Evolutionary conservation across 2,113 vertebrate species (phyloP).

Genomic region (Cynopterus brachyotis): DNA sequence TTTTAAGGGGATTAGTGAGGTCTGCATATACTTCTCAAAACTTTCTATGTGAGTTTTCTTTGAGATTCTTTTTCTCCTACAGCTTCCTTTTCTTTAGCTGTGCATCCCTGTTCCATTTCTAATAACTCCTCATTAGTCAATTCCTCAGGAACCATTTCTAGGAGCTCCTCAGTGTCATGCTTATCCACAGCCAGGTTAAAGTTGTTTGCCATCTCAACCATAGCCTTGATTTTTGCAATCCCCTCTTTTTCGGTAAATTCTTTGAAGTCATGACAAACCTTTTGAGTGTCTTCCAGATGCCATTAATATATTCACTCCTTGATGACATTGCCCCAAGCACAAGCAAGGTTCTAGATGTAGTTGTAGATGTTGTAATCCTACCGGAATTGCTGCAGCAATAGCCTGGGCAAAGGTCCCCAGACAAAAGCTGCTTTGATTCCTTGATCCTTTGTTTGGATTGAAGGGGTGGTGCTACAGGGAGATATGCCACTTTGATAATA

Average conservation of each 20-base stretch:
- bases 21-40: neutral
- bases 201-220: neutral
- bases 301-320: neutral
- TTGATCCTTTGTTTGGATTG: neutral
- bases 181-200: neutral
- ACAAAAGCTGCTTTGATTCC: neutral
- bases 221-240: neutral
- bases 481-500: neutral
- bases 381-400: neutral
- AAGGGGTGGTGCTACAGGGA: neutral
- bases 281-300: neutral
- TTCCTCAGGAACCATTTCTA: neutral
- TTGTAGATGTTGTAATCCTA: neutral
- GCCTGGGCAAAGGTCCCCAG: neutral
- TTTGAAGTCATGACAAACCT: neutral
- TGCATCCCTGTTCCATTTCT: neutral
- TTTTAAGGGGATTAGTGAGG: neutral
- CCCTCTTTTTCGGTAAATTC: neutral
- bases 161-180: neutral
- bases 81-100: neutral
- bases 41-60: too few species aligned
- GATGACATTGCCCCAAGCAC: neutral
- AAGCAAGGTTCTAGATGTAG: neutral
- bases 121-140: neutral
- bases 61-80: neutral